Evolutionary conservation across 2,888 invertebrate genomes (phyloP), one percentile per base, ranked within the genome.

Genomic region (Drosophila cognata): DNA sequence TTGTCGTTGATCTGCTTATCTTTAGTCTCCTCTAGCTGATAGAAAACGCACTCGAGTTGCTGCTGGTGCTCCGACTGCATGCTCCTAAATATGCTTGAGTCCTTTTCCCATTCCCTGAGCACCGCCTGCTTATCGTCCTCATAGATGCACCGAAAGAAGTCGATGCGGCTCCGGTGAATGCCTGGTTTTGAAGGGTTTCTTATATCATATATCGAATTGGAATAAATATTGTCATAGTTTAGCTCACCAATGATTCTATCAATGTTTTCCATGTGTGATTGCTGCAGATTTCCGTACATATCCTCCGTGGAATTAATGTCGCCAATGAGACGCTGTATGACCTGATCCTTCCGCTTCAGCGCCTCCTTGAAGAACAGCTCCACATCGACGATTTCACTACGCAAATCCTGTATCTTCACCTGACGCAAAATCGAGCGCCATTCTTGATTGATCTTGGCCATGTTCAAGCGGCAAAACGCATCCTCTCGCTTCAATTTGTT

Each of bases 401-500:
- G 94, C 93, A 97, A 94, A 89, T 97, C 96, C 70, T 95, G 95
- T 88, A 96, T 96, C 94, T 97, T 97, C 59, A 96, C 94, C 90
- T 95, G 95, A 0, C 97, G 94, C 63, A 97, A 93, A 70, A 96
- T 95, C 73, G 95, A 96, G 55, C 97, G 95, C 97, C 97, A 97
- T 92, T 96, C 95, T 93, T 97, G 97, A 90, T 97, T 97, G 61
- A 97, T 95, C 94, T 97, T 97, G 0, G 97, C 97, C 73, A 95
- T 94, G 91, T 97, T 97, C 58, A 96, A 93, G 57, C 97, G 95
- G 4, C 96, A 95, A 92, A 96, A 97, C 0, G 95, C 95, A 91
- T 97, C 97, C 92, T 97, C 97, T 76, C 95, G 96, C 92, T 96
- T 96, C 10, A 97, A 93, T 94, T 97, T 97, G 90, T 96, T 97